Evolutionary conservation across 1,140 invertebrate genomes (phyloP).

Genomic region (Drosophila grimshawi): DNA sequence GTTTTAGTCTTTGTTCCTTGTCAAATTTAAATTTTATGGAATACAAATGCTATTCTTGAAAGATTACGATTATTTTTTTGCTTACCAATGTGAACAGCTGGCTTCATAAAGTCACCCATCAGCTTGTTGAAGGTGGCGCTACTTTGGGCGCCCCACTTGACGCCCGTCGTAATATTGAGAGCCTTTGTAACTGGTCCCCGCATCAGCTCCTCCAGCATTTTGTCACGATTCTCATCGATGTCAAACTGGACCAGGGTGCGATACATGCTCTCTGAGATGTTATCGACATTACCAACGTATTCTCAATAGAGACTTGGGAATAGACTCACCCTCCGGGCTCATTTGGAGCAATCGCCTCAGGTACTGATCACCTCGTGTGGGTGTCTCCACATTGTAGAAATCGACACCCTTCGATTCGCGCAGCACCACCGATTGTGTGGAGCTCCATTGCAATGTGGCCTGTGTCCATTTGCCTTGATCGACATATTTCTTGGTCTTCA

Average conservation of each 20-base stretch:
- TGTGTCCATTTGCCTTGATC: conserved; percentile 85
- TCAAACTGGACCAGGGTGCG: conserved; percentile 78
- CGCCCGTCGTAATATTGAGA: conserved; percentile 87
- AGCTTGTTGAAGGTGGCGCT: conserved; percentile 87
- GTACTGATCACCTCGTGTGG: conserved; percentile 58
- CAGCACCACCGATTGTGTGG: conserved; percentile 87
- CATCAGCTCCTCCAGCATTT: conserved; percentile 88
- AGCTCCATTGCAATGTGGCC: conserved; percentile 88
- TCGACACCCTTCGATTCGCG: conserved; percentile 88
- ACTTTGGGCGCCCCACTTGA: conserved; percentile 88
- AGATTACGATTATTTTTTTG: not conserved
- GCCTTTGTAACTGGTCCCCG: conserved; percentile 88
- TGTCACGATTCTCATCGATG: conserved; percentile 72
- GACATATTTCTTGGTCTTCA: conserved; percentile 85
- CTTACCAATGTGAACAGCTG: conserved; percentile 89
- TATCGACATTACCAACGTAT: not conserved
- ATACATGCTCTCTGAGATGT: conserved; percentile 70
- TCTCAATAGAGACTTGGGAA: not conserved
- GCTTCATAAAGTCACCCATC: conserved; percentile 93
- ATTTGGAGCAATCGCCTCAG: conserved; percentile 35
- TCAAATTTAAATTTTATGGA: too few relatives aligned
- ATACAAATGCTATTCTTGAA: too few relatives aligned
- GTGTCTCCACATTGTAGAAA: conserved; percentile 91
- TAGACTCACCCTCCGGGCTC: conserved; percentile 45
- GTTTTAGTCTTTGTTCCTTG: too few relatives aligned